Conservation (phyloP, 2,888 invertebrate genomes). For the Notodonta dromedarius region DNA sequence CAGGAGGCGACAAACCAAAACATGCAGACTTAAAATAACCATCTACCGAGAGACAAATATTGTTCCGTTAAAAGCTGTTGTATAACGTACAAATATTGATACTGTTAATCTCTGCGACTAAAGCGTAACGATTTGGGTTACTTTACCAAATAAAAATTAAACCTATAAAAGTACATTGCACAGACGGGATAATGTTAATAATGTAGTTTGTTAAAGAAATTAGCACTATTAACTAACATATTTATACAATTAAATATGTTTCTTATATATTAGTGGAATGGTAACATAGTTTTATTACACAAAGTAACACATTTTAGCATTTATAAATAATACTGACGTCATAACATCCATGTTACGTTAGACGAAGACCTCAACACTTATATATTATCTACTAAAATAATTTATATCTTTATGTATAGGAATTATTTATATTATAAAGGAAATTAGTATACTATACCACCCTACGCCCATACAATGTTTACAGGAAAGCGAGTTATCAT, state of each 20-base stretch:
- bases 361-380: no score
- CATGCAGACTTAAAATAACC: conserved; percentile 23
- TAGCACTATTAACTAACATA: not conserved
- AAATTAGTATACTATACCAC: not conserved
- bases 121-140: not conserved
- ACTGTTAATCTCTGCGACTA: not conserved
- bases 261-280: not conserved
- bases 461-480: not conserved
- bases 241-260: not conserved
- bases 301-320: not conserved
- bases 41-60: not conserved
- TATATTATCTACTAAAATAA: no score
- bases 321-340: not conserved
- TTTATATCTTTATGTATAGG: no score
- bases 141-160: not conserved
- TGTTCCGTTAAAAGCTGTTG: not conserved
- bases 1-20: conserved; percentile 27
- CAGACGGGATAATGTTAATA: not conserved
- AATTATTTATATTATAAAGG: not conserved
- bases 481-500: not conserved
- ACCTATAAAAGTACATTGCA: not conserved
- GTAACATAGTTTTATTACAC: not conserved
- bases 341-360: not conserved
- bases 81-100: not conserved
- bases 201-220: not conserved